Percentiles rank a stretch among this genome's conserved stretches.
These are phyloP conservation scores for Pseudonaja textilis DNA, from an alignment of 2,113 vertebrate genomes.

Conservation along the genomic window DNA sequence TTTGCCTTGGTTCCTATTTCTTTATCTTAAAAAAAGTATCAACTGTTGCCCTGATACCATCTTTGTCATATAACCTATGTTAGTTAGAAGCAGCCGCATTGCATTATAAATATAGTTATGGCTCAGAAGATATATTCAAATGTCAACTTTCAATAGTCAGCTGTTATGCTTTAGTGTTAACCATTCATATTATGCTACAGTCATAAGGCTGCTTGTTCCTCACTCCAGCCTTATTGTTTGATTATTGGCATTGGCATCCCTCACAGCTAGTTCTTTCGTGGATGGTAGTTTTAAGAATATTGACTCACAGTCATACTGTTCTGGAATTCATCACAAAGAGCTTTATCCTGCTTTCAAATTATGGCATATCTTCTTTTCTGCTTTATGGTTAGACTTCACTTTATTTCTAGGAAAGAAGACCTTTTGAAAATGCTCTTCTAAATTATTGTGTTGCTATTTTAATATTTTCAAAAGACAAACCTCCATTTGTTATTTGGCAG, in stretches of 20 bases:
- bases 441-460: background rate
- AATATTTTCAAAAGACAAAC: background rate
- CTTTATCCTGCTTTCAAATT: background rate
- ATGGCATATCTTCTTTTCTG: background rate
- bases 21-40: background rate
- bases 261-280: background rate
- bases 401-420: background rate
- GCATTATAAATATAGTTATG: background rate
- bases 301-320: background rate
- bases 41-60: background rate
- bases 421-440: background rate
- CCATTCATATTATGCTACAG: background rate
- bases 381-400: background rate
- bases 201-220: background rate
- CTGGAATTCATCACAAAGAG: background rate
- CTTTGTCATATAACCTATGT: background rate
- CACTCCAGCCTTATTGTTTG: background rate
- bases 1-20: background rate
- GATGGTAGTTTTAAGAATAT: background rate
- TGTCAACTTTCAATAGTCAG: background rate
- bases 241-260: background rate
- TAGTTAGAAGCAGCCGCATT: background rate
- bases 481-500: background rate
- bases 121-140: background rate
- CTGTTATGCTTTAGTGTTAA: background rate